Percentiles rank a stretch among this genome's conserved stretches.
Conservation (phyloP, 1,140 invertebrate species). For the Lucilia cuprina region DNA sequence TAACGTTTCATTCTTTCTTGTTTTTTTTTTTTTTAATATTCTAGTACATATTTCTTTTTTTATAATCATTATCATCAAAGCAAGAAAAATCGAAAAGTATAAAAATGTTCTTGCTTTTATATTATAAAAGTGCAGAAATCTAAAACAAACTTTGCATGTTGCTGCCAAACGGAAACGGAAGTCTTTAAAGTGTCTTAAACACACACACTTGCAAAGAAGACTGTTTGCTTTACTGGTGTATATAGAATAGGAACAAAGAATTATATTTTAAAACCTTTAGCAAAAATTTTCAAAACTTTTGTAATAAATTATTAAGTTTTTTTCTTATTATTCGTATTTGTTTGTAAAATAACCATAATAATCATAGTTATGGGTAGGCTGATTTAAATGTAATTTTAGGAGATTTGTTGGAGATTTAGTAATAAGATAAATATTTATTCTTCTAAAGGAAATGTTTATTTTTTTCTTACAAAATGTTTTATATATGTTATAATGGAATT, state of each 20-base stretch:
- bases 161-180: neutral
- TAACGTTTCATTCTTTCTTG: neutral
- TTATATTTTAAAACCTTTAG: neutral
- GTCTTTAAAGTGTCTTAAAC: slow-evolving; percentile 9
- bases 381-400: no score
- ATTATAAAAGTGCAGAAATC: neutral
- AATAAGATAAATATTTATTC: no score
- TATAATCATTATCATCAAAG: neutral
- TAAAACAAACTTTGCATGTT: neutral
- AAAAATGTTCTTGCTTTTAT: neutral
- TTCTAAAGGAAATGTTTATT: no score
- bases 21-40: no score
- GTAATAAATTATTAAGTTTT: neutral
- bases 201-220: neutral
- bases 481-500: no score
- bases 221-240: neutral
- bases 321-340: neutral
- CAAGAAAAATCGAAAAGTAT: neutral
- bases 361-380: no score
- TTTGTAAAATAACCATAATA: no score
- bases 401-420: no score
- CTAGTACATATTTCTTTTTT: no score
- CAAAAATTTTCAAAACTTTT: neutral
- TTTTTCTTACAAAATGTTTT: no score
- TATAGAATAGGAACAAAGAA: neutral